Conservation (phyloP, 2,888 invertebrate genomes). For the Hermodice carunculata region DNA sequence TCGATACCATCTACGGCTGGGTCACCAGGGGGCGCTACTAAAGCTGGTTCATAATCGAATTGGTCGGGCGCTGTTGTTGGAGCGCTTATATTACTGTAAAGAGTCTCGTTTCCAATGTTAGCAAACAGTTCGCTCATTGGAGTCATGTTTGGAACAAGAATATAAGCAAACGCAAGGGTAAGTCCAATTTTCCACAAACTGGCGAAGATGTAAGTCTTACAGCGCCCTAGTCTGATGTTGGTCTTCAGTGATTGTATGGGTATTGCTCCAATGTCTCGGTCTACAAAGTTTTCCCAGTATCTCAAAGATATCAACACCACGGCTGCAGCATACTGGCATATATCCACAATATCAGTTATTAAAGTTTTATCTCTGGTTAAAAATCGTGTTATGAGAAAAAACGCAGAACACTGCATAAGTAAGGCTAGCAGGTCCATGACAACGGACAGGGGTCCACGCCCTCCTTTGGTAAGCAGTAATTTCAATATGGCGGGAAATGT, state of each 20-base stretch:
- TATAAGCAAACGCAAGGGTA: constrained; percentile 40
- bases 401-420: constrained; percentile 57
- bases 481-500: constrained; percentile 63
- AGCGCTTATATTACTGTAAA: too few relatives aligned
- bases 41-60: too few relatives aligned
- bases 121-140: constrained; percentile 37
- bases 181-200: constrained; percentile 42
- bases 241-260: constrained; percentile 30
- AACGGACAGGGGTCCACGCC: constrained; percentile 46
- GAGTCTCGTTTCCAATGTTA: constrained; percentile 37
- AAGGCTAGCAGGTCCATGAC: constrained; percentile 55
- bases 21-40: too few relatives aligned
- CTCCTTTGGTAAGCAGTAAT: constrained; percentile 57
- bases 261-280: constrained; percentile 35
- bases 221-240: constrained; percentile 30
- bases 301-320: constrained; percentile 37
- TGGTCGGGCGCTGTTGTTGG: too few relatives aligned
- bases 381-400: constrained; percentile 47
- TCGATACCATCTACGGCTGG: too few relatives aligned
- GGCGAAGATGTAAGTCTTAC: constrained; percentile 45
- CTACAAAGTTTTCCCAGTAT: constrained; percentile 45
- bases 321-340: constrained; percentile 27
- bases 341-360: constrained; percentile 3
- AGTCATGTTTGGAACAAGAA: constrained; percentile 42
- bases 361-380: constrained; percentile 6